Evolutionary conservation across 1,140 invertebrate species (phyloP).

Genomic region (Lepidurus arcticus): DNA sequence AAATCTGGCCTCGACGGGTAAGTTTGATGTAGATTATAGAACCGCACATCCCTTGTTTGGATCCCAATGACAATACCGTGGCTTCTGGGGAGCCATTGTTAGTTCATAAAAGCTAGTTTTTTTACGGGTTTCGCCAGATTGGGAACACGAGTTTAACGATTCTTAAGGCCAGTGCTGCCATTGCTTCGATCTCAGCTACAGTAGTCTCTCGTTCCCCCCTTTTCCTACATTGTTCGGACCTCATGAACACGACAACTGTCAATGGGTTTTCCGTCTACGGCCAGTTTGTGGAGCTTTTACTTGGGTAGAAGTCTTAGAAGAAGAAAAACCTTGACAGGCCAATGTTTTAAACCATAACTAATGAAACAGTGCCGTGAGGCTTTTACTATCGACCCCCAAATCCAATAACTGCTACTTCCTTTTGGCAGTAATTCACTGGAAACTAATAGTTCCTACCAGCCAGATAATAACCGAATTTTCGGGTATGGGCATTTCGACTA

Average conservation of each 20-base stretch:
- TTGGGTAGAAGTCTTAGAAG: no score
- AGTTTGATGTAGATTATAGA: background rate
- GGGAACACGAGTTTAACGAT: background rate
- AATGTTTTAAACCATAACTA: background rate
- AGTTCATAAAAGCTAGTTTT: background rate
- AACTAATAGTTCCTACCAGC: background rate
- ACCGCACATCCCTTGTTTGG: no score
- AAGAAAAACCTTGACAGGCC: background rate
- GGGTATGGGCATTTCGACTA: no score
- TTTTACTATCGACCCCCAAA: background rate
- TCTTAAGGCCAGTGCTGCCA: background rate
- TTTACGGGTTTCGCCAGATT: background rate
- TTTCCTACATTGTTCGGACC: no score
- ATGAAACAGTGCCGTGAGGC: background rate
- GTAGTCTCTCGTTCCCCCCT: background rate
- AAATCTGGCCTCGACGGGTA: slow-evolving; percentile 13
- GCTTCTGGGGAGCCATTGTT: background rate
- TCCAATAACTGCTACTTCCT: background rate
- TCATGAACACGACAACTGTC: no score
- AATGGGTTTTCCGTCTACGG: no score
- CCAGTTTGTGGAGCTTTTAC: no score
- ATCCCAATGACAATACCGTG: background rate
- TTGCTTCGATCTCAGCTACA: background rate
- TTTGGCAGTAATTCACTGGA: background rate
- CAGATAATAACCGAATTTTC: background rate